phyloP scores from a whole-genome alignment of 2,797 vertebrate species.

The Gymnoscopelus braueri region DNA sequence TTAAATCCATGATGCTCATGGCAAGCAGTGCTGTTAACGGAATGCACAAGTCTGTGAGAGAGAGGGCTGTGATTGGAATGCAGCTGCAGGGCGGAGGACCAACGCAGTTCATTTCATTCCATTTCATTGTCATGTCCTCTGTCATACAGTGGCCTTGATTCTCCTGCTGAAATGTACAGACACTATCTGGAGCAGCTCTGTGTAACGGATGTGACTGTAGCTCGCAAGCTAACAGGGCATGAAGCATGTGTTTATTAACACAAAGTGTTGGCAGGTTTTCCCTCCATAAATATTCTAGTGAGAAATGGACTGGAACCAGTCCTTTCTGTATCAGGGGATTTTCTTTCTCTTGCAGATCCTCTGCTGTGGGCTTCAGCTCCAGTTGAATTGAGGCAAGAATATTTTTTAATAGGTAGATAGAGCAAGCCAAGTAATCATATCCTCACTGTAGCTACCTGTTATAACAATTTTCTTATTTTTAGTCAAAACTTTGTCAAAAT shows the following conservation, averaged over 20 bases:
- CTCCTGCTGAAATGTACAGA: constrained; percentile 3
- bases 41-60: neutral
- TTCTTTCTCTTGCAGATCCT: neutral
- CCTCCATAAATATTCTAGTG: neutral
- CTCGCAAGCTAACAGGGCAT: neutral
- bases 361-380: too few species aligned
- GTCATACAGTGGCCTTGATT: neutral
- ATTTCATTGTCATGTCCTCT: neutral
- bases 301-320: neutral
- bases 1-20: neutral
- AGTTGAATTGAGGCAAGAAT: too few species aligned
- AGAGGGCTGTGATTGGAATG: constrained; percentile 4
- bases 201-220: constrained; percentile 3
- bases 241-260: neutral
- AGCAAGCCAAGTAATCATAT: too few species aligned
- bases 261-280: constrained; percentile 4
- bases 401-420: too few species aligned
- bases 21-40: neutral
- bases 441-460: neutral
- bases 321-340: neutral
- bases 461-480: neutral
- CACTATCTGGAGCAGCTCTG: neutral
- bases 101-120: constrained; percentile 6
- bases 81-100: neutral
- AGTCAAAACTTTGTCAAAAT: neutral